Conservation (phyloP, 2,113 vertebrate genomes). For the Mormoops blainvillei region DNA sequence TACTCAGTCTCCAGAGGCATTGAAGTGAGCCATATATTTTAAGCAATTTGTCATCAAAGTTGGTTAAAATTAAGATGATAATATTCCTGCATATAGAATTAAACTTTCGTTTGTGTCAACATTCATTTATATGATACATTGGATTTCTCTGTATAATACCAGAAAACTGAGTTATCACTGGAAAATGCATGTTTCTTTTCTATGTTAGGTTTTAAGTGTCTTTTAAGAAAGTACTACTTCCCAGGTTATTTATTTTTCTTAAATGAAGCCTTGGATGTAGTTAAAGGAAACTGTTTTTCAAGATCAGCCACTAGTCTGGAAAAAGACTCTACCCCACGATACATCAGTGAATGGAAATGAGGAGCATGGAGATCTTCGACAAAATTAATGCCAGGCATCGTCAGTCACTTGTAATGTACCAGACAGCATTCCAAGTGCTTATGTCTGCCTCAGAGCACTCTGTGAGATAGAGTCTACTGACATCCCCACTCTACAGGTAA, state of each 20-base stretch:
- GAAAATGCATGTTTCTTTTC: neutral
- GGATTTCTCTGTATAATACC: neutral
- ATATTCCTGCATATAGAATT: constrained; percentile 40
- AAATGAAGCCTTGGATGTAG: neutral
- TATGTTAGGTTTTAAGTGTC: neutral
- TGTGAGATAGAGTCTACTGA: neutral
- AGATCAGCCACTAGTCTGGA: neutral
- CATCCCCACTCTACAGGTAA: neutral
- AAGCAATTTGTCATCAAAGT: constrained; percentile 51
- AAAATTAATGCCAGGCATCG: neutral
- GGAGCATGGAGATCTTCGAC: rapidly evolving
- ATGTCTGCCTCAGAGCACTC: neutral
- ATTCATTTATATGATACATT: constrained; percentile 31
- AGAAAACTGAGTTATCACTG: neutral
- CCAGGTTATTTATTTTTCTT: neutral
- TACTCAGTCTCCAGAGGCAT: constrained; percentile 1
- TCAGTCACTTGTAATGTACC: too few relatives aligned
- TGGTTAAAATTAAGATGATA: constrained; percentile 62
- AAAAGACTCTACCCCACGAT: neutral
- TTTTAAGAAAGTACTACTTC: neutral
- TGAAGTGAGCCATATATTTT: constrained; percentile 38
- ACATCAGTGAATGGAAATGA: neutral
- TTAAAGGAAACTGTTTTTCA: neutral
- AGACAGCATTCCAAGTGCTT: neutral
- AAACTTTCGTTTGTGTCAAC: constrained; percentile 33